These are phyloP conservation scores for Austrolebias charrua DNA, from an alignment of 2,797 vertebrate species.

Conservation along the genomic window DNA sequence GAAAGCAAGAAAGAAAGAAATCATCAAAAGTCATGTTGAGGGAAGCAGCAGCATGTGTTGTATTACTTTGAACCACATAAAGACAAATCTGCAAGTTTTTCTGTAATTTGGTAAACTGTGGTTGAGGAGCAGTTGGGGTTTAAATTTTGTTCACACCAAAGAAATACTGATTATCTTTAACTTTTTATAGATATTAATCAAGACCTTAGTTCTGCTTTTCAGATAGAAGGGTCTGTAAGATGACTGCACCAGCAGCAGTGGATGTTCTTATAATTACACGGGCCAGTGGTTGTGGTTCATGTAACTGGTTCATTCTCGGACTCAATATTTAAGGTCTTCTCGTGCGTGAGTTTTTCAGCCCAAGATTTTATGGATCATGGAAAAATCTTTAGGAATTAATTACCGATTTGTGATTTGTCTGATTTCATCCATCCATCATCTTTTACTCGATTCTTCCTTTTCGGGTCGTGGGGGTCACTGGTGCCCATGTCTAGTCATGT, in stretches of 20 bases:
- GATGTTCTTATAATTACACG: not conserved
- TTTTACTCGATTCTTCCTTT: too few relatives aligned
- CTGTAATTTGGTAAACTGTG: too few relatives aligned
- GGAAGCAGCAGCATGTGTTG: too few relatives aligned
- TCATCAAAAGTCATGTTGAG: too few relatives aligned
- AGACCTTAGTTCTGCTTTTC: not conserved
- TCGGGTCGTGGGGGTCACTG: too few relatives aligned
- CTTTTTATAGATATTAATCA: slow-evolving; percentile 1
- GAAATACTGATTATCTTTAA: not conserved
- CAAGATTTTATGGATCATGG: too few relatives aligned
- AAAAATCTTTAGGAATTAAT: not conserved
- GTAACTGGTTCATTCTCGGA: not conserved
- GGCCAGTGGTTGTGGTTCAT: not conserved
- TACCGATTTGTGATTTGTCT: not conserved
- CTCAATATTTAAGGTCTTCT: not conserved
- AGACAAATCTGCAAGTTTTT: too few relatives aligned
- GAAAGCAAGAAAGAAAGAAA: not conserved
- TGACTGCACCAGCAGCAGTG: not conserved
- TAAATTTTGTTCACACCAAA: too few relatives aligned
- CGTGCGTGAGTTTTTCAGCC: not conserved
- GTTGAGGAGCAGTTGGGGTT: too few relatives aligned
- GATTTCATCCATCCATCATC: too few relatives aligned
- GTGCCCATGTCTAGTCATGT: too few relatives aligned
- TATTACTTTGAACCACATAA: too few relatives aligned
- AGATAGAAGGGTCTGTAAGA: not conserved